Base-by-base conservation (phyloP, 2,113 vertebrate genomes). In the Triplophysa tibetana region DNA sequence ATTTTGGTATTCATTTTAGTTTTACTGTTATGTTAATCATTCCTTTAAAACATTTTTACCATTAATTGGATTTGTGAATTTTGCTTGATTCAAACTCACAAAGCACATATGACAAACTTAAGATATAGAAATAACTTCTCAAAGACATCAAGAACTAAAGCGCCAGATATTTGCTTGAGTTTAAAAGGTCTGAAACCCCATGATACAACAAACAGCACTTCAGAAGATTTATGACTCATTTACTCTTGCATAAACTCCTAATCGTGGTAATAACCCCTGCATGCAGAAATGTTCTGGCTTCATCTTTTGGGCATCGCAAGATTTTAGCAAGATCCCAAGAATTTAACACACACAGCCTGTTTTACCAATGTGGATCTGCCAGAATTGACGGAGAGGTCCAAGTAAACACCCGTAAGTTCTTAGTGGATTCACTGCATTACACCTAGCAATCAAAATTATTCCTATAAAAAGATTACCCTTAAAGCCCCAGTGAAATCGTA, bases 191-290 rank as follows among this genome's bases (percentile, higher is more conserved):
- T 38, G 24, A 56, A 56, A 60, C 33, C 26, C 3, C 14, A 41
- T 19, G 23, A 33, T 41, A 24, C 72, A 11, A 23, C 8, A 60
- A n/a, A 54, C 61, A 33, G 62, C 16, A 52, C 19, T 75, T 29
- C 29, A 21, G 54, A 14, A 62, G n/a, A 12, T 70, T 69, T 52
- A 29, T 78, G 69, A 68, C n/a, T 52, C 13, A 41, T 65, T 77
- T 29, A 12, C 48, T 82, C 41, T 67, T 8, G 19, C 43, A 74
- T 61, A 61, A 72, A 10, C 41, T 21, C 7, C 61, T 70, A 21
- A 29, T 70, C 69, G 43, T 50, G 19, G 33, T 45, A 65, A 72
- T 54, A 41, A 11, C 50, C 29, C 48, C 21, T 56, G 75, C 19
- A 19, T 60, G 72, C 17, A 43, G 23, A 29, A 4, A 3, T 48